Base-by-base conservation (phyloP, 2,797 vertebrate species). In the Numenius phaeopus region DNA sequence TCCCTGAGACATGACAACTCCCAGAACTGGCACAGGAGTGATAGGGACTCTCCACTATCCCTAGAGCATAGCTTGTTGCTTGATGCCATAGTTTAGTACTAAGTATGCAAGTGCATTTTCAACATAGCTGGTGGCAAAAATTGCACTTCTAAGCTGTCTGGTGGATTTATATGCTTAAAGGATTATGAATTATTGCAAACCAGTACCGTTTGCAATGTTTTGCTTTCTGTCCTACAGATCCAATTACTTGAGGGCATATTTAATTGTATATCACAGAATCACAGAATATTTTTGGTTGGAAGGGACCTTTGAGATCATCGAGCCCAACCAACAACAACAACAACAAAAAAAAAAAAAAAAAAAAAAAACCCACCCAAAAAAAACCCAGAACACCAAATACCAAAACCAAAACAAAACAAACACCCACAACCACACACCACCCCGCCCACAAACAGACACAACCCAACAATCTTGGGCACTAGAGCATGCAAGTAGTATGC, bases 101-200 rank as follows among this genome's bases (percentile, higher is more conserved):
- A 92, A 96, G 90, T 92, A 89, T 88, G 90, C 70, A 76, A 94
- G 92, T 87, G 54, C 69, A 39, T 96, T 94, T 95, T 94, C 94
- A 73, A 94, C 92, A 95, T 96, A 94, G 96, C 95, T 97, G 80
- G 85, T 96, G 94, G 97, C 92, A 95, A 72, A 97, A 96, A 94
- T 97, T 94, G 84, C 97, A 96, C 96, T 96, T 96, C 87, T 94
- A 91, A 95, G 94, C 70, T 95, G 96, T 91, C 94, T 94, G 79
- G 65, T 91, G 89, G 89, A 94, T 97, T 95, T 97, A 94, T 90
- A 70, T 91, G 85, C 96, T 97, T 97, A 97, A 95, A 86, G 85
- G 95, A 97, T 96, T 95, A 97, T 91, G 92, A 97, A 90, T 94
- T 96, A 95, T 75, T 94, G 89, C 94, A 95, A 95, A 94, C 84